phyloP scores from a whole-genome alignment of 2,888 invertebrate genomes.

The Tuberolachnus salignus region DNA sequence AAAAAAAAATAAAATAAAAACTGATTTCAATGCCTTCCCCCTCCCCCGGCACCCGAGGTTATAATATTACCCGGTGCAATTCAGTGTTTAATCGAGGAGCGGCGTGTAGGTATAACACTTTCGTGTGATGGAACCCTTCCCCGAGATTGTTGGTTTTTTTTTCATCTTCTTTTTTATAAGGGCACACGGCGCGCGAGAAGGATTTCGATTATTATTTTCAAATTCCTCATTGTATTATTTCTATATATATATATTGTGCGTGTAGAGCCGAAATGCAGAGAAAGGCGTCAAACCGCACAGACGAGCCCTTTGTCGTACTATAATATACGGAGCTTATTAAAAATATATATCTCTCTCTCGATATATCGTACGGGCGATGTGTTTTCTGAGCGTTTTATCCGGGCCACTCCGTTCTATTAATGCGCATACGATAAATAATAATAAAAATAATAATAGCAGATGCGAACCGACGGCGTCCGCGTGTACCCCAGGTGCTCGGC shows the following conservation, averaged over 20 bases:
- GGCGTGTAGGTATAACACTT: neutral
- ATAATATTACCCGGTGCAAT: neutral
- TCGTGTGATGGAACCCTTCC: slow-evolving; percentile 24
- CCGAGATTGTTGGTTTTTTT: slow-evolving; percentile 11
- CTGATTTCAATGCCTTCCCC: neutral
- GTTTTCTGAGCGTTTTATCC: neutral
- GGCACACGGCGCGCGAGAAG: neutral
- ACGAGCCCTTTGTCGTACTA: slow-evolving; percentile 43
- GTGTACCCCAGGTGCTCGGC: slow-evolving; percentile 34
- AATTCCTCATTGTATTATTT: neutral
- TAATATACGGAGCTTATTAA: slow-evolving; percentile 49
- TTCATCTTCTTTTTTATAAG: neutral
- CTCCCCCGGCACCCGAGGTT: neutral
- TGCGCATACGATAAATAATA: too few relatives aligned
- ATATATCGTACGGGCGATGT: neutral
- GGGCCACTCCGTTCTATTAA: slow-evolving; percentile 13
- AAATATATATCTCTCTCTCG: slow-evolving; percentile 2
- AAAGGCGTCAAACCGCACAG: slow-evolving; percentile 54
- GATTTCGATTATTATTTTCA: slow-evolving; percentile 37
- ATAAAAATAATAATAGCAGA: slow-evolving; percentile 28
- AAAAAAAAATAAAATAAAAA: neutral
- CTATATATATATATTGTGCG: too few relatives aligned
- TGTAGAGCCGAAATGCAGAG: neutral
- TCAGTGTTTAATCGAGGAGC: slow-evolving; percentile 7
- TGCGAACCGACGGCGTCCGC: slow-evolving; percentile 29